Base-by-base conservation (phyloP, 2,888 invertebrate genomes). In the Rhaphigaster nebulosa region DNA sequence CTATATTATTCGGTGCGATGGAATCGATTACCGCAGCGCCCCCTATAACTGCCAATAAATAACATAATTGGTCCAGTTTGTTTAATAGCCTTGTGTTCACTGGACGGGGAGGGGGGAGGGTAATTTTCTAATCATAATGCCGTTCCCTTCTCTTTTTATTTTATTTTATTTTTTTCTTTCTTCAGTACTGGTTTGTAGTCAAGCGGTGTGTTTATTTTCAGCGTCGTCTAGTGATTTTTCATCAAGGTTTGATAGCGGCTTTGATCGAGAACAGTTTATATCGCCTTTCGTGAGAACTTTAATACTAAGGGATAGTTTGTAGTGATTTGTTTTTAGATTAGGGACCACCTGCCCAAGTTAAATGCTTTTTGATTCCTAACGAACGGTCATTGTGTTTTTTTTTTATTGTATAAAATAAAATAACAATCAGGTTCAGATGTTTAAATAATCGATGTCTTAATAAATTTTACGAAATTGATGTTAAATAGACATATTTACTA, bases 61-160 rank as follows among this genome's bases (percentile, higher is more conserved):
- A 84, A 84, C 84, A 45, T 84, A 84, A 84, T 84, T 50, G 84
- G n/a, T 76, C 70, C 70, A 76, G 70, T 76, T 76, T 76, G 70
- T 50, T 84, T 84, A 84, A 84, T 84, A 84, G 70, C 70, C 34
- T 8, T 23, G 29, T 76, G 70, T 38, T 29, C 38, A 12, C 26
- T 8, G 23, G 41, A n/a, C n/a, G 38, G 4, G 23, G 13, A 26
- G 45, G 80, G 41, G 80, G 41, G 26, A 13, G 45, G 84, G n/a
- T 84, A 84, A 84, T 84, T 84, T 84, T 45, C 84, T 84, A 84
- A 84, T 84, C 84, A 50, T 84, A 84, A 84, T 45, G 26, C 84
- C 15, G 41, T 84, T n/a, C 84, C 45, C 45, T 45, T 45, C 84
- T 84, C 10, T n/a, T 84, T 84, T 80, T 80, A 38, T 80, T 80